These are phyloP conservation scores for Liopterus haemorrhoidalis DNA, from an alignment of 2,888 invertebrate species.

Conservation along the genomic window DNA sequence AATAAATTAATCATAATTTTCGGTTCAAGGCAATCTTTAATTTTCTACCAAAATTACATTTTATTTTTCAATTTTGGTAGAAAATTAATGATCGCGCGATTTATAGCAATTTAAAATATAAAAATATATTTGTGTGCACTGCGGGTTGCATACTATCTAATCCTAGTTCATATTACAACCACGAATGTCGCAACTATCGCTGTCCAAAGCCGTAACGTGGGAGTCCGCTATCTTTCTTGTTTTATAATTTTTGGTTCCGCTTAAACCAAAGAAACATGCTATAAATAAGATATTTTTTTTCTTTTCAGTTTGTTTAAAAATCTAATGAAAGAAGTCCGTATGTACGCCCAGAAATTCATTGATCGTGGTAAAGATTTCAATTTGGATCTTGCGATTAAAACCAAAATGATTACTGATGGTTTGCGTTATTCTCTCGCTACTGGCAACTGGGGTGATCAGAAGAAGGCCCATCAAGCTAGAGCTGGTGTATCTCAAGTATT, in stretches of 20 bases:
- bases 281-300: conserved; percentile 9
- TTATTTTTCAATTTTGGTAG: too few species aligned
- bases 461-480: conserved; percentile 97
- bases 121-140: too few species aligned
- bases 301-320: conserved; percentile 75
- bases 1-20: too few species aligned
- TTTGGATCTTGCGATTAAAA: conserved; percentile 92
- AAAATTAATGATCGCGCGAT: too few species aligned
- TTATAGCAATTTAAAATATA: too few species aligned
- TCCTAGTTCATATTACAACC: too few species aligned
- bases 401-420: conserved; percentile 96
- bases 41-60: too few species aligned
- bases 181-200: too few species aligned
- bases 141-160: too few species aligned
- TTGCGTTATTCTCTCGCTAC: conserved; percentile 96
- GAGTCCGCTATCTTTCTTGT: too few species aligned
- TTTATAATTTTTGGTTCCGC: not conserved
- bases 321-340: conserved; percentile 91
- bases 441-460: conserved; percentile 99
- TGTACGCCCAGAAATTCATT: conserved; percentile 99
- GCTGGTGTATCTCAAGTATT: conserved; percentile 97
- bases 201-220: too few species aligned
- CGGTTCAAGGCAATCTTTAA: too few species aligned
- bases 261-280: not conserved
- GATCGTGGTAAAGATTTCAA: conserved; percentile 99